Evolutionary conservation across 2,888 invertebrate genomes (phyloP).

Genomic region (Drosophila flavopinicola): DNA sequence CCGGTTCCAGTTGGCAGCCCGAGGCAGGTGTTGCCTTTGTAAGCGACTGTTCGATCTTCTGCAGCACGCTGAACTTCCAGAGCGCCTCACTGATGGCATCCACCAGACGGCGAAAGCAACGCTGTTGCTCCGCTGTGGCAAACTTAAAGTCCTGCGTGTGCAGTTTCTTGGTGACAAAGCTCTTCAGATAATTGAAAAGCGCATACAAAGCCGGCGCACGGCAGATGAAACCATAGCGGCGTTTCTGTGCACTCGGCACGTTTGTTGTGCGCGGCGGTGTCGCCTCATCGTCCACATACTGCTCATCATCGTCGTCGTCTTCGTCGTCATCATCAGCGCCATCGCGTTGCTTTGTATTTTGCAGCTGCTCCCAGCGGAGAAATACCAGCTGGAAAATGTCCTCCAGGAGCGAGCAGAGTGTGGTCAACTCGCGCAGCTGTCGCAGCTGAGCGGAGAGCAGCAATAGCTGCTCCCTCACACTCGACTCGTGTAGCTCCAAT

Average conservation of each 20-base stretch:
- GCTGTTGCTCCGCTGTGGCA: conserved; percentile 67
- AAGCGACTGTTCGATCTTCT: conserved; percentile 76
- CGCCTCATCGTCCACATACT: conserved; percentile 63
- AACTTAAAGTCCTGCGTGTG: conserved; percentile 82
- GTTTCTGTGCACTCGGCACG: conserved; percentile 6
- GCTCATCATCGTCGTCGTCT: conserved; percentile 60
- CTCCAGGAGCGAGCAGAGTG: conserved; percentile 78
- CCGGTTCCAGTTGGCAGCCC: conserved; percentile 72
- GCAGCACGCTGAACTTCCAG: conserved; percentile 82
- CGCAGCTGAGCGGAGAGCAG: conserved; percentile 75
- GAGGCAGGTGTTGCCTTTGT: conserved; percentile 41
- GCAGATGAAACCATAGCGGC: conserved; percentile 79
- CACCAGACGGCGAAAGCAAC: conserved; percentile 74
- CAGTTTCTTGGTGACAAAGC: conserved; percentile 80
- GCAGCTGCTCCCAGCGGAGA: conserved; percentile 82
- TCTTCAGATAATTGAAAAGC: conserved; percentile 79
- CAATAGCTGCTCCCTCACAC: conserved; percentile 62
- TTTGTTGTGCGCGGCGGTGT: conserved; percentile 35
- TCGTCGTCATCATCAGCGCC: conserved; percentile 38
- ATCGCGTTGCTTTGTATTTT: conserved; percentile 27
- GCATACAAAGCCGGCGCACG: conserved; percentile 65
- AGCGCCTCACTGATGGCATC: conserved; percentile 81
- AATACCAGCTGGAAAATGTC: conserved; percentile 82
- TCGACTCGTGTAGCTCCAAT: conserved; percentile 53
- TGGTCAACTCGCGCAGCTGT: conserved; percentile 74